Base-by-base conservation (phyloP, 2,113 vertebrate genomes). In the Gopherus flavomarginatus region DNA sequence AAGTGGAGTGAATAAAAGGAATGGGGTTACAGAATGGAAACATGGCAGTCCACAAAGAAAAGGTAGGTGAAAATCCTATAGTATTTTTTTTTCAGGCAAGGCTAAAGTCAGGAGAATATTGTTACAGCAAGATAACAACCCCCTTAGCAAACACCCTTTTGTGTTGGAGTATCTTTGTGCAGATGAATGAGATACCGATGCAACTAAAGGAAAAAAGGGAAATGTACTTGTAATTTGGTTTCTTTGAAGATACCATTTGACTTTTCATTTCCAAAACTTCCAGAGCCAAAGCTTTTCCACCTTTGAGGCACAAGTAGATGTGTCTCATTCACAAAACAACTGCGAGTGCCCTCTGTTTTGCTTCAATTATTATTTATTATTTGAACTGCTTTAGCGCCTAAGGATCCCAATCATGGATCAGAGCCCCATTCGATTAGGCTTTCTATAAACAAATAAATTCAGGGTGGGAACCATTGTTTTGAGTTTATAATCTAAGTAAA, bases 151-250 rank as follows among this genome's bases (percentile, higher is more conserved):
- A 56, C n/a, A 83, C 9, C 44, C 22, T 83, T 54, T 42, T 27
- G 12, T 22, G 35, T 65, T 2, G 22, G 80, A 89, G 38, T 42
- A 78, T 81, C 13, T 78, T 78, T 78, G 75, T 27, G 42, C 69
- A n/a, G 42, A n/a, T 52, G 53, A 91, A 81, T 29, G 52, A 10
- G 4, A 4, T 24, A 90, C 50, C 31, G 31, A 5, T 29, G 29
- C 4, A 87, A 26, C 12, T 44, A 85, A 62, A 75, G 2, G 2
- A 5, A 79, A 88, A 59, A 38, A 53, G 21, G 59, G 42, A 81
- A 8, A 21, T 3, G 8, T 8, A 27, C 0, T 0, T 11, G 49
- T 8, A 86, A 83, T 8, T 50, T 3, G 38, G 9, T 2, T 53
- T 7, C 82, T 72, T 3, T 84, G 54, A 5, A 22, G 42, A 1